phyloP scores from a whole-genome alignment of 2,888 invertebrate genomes.

The Hemaris fuciformis region DNA sequence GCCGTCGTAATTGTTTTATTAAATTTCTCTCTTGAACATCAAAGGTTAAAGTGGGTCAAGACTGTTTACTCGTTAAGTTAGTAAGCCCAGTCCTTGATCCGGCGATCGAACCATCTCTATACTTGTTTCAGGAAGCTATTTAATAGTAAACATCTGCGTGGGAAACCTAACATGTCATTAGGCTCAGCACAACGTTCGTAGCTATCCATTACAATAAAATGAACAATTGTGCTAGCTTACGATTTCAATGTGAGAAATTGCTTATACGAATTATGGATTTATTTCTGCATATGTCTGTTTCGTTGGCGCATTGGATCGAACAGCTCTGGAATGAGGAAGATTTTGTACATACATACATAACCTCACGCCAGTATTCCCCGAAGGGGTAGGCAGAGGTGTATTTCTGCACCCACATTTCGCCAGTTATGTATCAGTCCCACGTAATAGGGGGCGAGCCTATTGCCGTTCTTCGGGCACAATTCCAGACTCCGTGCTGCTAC shows the following conservation, averaged over 20 bases:
- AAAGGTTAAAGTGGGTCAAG: slow-evolving; percentile 40
- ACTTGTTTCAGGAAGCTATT: slow-evolving; percentile 22
- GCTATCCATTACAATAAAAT: not conserved
- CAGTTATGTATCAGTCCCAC: too few species aligned
- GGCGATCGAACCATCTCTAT: slow-evolving; percentile 35
- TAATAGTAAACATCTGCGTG: slow-evolving; percentile 23
- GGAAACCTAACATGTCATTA: not conserved
- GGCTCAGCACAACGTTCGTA: not conserved
- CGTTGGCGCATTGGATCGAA: too few species aligned
- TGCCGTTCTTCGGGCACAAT: too few species aligned
- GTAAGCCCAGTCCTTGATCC: slow-evolving; percentile 23
- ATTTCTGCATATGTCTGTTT: too few species aligned
- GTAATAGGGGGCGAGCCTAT: too few species aligned
- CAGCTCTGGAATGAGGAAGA: too few species aligned
- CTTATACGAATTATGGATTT: not conserved
- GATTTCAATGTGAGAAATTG: not conserved
- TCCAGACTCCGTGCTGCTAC: too few species aligned
- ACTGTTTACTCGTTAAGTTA: slow-evolving; percentile 13
- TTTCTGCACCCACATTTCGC: too few species aligned
- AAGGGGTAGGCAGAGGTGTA: too few species aligned
- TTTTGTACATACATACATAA: too few species aligned
- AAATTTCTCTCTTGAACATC: slow-evolving; percentile 29
- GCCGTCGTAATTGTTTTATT: slow-evolving; percentile 19
- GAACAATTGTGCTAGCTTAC: not conserved
- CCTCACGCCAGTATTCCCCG: too few species aligned